phyloP scores from a whole-genome alignment of 2,888 invertebrate species.

The Entomobrya multifasciata region DNA sequence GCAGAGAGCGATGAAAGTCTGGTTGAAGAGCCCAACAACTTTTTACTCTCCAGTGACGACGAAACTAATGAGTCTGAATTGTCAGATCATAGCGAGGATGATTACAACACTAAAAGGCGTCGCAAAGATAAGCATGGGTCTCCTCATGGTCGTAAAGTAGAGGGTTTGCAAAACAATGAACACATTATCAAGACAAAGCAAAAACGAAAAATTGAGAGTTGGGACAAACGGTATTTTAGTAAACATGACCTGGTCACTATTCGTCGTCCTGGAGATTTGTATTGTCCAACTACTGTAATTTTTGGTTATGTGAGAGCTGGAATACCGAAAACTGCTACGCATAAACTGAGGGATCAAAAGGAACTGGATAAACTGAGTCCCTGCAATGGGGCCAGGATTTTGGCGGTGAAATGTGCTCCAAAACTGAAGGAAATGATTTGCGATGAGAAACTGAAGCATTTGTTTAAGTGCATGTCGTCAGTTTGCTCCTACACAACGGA shows the following conservation, averaged over 20 bases:
- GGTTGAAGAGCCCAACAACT: constrained; percentile 55
- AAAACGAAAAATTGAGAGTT: neutral
- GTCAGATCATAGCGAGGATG: neutral
- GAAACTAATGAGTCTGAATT: constrained; percentile 32
- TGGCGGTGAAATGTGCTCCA: constrained; percentile 15
- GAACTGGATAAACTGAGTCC: constrained; percentile 49
- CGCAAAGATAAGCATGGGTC: too few relatives aligned
- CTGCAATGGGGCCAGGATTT: neutral
- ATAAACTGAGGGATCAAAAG: constrained; percentile 49
- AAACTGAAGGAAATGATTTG: constrained; percentile 50
- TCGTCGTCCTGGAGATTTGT: constrained; percentile 51
- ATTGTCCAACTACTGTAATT: constrained; percentile 39
- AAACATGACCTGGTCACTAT: constrained; percentile 3
- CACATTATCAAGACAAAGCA: neutral
- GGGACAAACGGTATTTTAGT: neutral
- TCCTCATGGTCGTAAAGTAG: neutral
- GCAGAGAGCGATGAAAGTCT: constrained; percentile 6
- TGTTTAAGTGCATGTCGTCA: constrained; percentile 84
- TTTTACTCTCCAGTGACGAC: constrained; percentile 47
- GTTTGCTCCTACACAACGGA: constrained; percentile 83
- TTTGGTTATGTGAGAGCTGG: constrained; percentile 48
- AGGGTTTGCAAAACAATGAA: constrained; percentile 45
- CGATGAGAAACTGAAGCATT: constrained; percentile 79
- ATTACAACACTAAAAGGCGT: too few relatives aligned
- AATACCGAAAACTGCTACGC: neutral